phyloP scores from a whole-genome alignment of 2,888 invertebrate species.

The Crematogaster levior region DNA sequence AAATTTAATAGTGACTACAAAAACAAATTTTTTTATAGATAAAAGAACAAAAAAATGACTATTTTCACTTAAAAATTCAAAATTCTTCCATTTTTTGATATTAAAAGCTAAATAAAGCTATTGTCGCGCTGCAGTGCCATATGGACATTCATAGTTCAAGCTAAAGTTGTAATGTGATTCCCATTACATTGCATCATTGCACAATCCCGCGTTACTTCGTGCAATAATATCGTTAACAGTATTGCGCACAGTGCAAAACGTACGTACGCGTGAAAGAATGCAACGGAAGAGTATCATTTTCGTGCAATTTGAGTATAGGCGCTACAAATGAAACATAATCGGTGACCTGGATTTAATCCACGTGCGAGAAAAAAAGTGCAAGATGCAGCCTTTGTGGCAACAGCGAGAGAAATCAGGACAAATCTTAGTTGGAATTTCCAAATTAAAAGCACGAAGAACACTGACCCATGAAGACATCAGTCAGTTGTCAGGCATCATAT shows the following conservation, averaged over 20 bases:
- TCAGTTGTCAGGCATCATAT: constrained; percentile 2
- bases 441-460: constrained; percentile 56
- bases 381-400: not conserved
- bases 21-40: no score
- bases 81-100: no score
- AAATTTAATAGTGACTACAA: no score
- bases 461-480: constrained; percentile 34
- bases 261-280: not conserved
- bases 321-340: constrained; percentile 22
- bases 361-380: constrained; percentile 27
- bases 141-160: constrained; percentile 30
- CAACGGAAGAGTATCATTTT: constrained; percentile 44
- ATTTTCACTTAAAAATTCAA: no score
- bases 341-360: constrained; percentile 44
- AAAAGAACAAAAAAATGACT: no score
- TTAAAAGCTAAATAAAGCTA: no score
- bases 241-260: constrained; percentile 18
- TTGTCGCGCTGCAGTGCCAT: not conserved
- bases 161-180: constrained; percentile 41
- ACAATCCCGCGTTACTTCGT: constrained; percentile 32
- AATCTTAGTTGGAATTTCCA: constrained; percentile 33
- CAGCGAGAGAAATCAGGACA: constrained; percentile 18
- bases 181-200: constrained; percentile 36
- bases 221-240: constrained; percentile 43
- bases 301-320: constrained; percentile 33